phyloP scores from a whole-genome alignment of 2,113 vertebrate genomes.

The Gopherus flavomarginatus region DNA sequence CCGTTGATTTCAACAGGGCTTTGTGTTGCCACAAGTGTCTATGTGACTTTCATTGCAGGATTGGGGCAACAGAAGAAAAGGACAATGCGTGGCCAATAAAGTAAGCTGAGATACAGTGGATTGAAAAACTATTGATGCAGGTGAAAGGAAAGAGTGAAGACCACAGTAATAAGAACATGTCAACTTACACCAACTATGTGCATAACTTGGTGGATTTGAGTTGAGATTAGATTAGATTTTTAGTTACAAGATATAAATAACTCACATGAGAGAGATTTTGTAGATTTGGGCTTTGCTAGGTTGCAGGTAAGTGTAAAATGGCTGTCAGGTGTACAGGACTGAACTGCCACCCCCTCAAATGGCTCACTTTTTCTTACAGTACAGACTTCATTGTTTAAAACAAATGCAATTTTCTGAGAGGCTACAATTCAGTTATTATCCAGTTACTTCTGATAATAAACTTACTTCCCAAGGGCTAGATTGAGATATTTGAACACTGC shows the following conservation, averaged over 20 bases:
- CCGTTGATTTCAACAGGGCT: background rate
- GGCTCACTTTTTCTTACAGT: background rate
- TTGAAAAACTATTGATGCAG: background rate
- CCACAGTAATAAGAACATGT: background rate
- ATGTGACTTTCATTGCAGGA: background rate
- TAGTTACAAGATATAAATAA: constrained; percentile 17
- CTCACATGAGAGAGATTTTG: background rate
- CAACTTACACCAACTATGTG: constrained; percentile 26
- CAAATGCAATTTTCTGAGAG: background rate
- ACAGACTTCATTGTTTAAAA: background rate
- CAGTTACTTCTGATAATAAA: background rate
- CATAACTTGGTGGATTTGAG: background rate
- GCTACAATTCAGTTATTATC: background rate
- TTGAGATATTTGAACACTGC: background rate
- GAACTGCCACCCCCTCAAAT: background rate
- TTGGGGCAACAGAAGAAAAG: background rate
- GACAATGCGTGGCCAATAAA: background rate
- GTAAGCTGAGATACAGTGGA: background rate
- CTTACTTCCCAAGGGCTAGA: background rate
- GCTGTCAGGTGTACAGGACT: background rate
- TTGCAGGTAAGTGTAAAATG: background rate
- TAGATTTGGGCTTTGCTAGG: background rate
- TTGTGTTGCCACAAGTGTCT: background rate
- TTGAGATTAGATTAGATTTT: background rate
- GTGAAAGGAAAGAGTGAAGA: background rate